These are phyloP conservation scores for Eulimnadia texana DNA, from an alignment of 1,140 invertebrate species.

Conservation along the genomic window DNA sequence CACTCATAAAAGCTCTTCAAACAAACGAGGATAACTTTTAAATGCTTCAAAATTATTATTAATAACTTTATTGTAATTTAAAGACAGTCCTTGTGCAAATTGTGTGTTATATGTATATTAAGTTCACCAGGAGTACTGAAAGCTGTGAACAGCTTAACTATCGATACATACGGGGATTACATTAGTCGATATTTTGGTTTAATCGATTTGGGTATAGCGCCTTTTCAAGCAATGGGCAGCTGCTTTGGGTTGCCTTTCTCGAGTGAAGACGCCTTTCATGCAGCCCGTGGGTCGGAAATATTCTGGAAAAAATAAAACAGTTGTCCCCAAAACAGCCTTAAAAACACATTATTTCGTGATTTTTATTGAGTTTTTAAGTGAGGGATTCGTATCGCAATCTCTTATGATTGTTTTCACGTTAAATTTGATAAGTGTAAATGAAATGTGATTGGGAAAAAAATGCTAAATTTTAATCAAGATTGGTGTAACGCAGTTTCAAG, in stretches of 20 bases:
- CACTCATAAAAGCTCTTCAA: background rate
- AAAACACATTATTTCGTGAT: too few species aligned
- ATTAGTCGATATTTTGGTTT: background rate
- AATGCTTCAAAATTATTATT: background rate
- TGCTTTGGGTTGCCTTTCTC: constrained; percentile 44
- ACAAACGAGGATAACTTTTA: background rate
- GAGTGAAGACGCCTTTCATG: constrained; percentile 47
- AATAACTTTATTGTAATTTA: background rate
- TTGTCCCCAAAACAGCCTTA: too few species aligned
- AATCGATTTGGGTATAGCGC: constrained; percentile 26
- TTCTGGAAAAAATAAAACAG: constrained; percentile 27
- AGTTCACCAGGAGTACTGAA: background rate
- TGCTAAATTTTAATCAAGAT: constrained; percentile 3
- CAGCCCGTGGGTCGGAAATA: constrained; percentile 41
- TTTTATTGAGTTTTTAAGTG: too few species aligned
- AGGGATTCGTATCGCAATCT: too few species aligned
- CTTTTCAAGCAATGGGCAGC: constrained; percentile 37
- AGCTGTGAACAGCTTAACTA: background rate
- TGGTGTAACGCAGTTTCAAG: constrained; percentile 28
- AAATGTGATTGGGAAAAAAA: too few species aligned
- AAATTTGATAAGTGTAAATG: too few species aligned
- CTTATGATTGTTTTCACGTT: too few species aligned
- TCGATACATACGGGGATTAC: background rate
- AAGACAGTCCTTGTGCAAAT: background rate
- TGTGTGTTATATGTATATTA: background rate